Percentiles rank a stretch among this genome's conserved stretches.
Evolutionary conservation across 2,888 invertebrate genomes (phyloP).

Genomic region (Trissoscelio sp.): DNA sequence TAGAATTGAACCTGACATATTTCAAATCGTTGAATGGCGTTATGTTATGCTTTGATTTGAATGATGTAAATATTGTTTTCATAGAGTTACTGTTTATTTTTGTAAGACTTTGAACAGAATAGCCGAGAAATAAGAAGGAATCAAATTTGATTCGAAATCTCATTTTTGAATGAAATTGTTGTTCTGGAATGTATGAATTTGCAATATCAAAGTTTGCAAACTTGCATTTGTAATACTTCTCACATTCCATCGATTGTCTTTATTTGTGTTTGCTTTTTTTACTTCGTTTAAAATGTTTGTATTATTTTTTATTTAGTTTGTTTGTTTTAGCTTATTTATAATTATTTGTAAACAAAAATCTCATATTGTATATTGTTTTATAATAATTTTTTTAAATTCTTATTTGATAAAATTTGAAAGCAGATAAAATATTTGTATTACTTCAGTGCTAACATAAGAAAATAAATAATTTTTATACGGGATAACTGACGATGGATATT

Average conservation of each 20-base stretch:
- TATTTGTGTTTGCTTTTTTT: background rate
- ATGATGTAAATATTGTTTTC: conserved; percentile 30
- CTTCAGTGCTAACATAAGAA: too few relatives aligned
- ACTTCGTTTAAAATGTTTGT: background rate
- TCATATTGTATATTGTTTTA: too few relatives aligned
- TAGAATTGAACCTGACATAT: conserved; percentile 26
- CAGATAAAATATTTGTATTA: too few relatives aligned
- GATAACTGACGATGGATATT: conserved; percentile 11
- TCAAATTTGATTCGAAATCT: conserved; percentile 1
- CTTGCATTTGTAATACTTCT: conserved; percentile 27
- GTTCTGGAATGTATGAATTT: conserved; percentile 34
- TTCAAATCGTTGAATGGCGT: conserved; percentile 3
- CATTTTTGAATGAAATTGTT: background rate
- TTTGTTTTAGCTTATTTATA: too few relatives aligned
- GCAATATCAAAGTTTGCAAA: conserved; percentile 36
- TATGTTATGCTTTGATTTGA: conserved; percentile 22
- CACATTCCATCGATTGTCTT: conserved; percentile 22
- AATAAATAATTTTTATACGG: conserved; percentile 16
- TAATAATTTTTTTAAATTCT: too few relatives aligned
- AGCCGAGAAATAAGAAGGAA: background rate
- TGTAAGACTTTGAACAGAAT: background rate
- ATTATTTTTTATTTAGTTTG: too few relatives aligned
- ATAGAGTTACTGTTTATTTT: conserved; percentile 42
- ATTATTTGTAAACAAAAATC: too few relatives aligned
- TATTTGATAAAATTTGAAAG: too few relatives aligned